phyloP scores from a whole-genome alignment of 2,797 vertebrate species.

The Zalophus californianus region DNA sequence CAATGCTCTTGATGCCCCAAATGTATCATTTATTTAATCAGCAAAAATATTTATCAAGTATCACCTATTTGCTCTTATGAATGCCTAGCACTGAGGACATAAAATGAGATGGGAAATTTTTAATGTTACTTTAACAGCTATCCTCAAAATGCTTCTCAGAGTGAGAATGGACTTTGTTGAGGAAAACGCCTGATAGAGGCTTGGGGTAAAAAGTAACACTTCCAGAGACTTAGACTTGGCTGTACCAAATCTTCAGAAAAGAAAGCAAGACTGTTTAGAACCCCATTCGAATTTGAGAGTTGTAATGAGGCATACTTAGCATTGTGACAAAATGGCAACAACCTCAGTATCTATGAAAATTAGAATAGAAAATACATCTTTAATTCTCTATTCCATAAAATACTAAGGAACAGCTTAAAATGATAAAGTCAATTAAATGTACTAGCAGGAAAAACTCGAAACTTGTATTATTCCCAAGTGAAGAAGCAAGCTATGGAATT shows the following conservation, averaged over 20 bases:
- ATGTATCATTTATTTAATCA: background rate
- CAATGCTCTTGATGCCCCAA: background rate
- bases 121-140: background rate
- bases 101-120: background rate
- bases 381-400: background rate
- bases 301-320: background rate
- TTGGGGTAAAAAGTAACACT: background rate
- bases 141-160: background rate
- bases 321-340: background rate
- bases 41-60: background rate
- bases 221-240: background rate
- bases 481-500: background rate
- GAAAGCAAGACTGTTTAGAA: background rate
- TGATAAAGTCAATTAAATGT: conserved; percentile 11
- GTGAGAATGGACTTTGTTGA: background rate
- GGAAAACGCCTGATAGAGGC: background rate
- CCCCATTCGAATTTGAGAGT: background rate
- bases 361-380: background rate
- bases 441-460: background rate
- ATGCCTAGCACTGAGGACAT: background rate
- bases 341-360: background rate
- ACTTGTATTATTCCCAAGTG: background rate
- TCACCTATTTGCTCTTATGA: background rate
- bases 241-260: background rate
- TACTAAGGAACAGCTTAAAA: conserved; percentile 34